phyloP scores from a whole-genome alignment of 2,113 vertebrate species.

The Danio rerio region GRCz12tu NC_133188.1:25474501-25475000 shows the following conservation, averaged over 20 bases:
- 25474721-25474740: slow-evolving; percentile 92
- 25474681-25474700: slow-evolving; percentile 90
- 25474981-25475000: not conserved
- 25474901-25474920: not conserved
- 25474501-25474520: slow-evolving; percentile 33
- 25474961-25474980: not conserved
- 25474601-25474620: not conserved
- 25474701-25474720: slow-evolving; percentile 85
- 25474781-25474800: not conserved
- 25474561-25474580: not conserved
- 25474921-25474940: not conserved
- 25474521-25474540: slow-evolving; percentile 17
- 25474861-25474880: not conserved
- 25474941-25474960: not conserved
- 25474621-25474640: not conserved
- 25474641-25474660: not conserved
- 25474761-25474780: slow-evolving; percentile 58
- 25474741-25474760: slow-evolving; percentile 92
- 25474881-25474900: not conserved
- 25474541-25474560: not conserved
- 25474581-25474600: not conserved
- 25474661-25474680: slow-evolving; percentile 89
- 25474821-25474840: slow-evolving; percentile 3
- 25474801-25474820: not conserved
- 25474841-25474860: slow-evolving; percentile 20